Percentiles rank a stretch among this genome's conserved stretches.
Evolutionary conservation across 2,888 invertebrate genomes (phyloP).

Genomic region (Euzetes globulus): DNA sequence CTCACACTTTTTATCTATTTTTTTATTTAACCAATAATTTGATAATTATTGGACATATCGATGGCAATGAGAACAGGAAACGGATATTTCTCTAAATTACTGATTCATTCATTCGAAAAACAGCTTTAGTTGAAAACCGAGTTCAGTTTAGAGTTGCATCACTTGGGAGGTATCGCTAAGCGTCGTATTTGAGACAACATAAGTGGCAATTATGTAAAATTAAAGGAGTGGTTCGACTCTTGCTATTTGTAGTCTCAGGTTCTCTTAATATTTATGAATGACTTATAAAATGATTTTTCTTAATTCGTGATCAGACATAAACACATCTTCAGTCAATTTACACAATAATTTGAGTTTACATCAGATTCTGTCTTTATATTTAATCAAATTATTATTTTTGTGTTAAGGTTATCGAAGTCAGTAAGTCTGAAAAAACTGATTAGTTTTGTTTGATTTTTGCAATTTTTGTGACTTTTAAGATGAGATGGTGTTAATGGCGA

Average conservation of each 20-base stretch:
- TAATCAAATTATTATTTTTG: not conserved
- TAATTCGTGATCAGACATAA: constrained; percentile 8
- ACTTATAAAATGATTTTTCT: constrained; percentile 3
- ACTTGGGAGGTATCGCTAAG: constrained; percentile 6
- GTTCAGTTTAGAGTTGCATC: not conserved
- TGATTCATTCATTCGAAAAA: not conserved
- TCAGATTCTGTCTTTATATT: not conserved
- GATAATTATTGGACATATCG: not conserved
- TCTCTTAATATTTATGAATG: constrained; percentile 2
- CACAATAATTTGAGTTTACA: not conserved
- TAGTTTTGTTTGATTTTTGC: not conserved
- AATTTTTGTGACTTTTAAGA: not conserved
- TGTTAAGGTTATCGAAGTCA: not conserved
- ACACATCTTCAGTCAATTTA: not conserved
- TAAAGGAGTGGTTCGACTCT: constrained; percentile 19
- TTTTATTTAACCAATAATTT: not conserved
- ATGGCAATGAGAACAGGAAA: not conserved
- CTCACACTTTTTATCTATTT: not conserved
- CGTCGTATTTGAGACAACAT: constrained; percentile 17
- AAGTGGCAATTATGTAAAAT: constrained; percentile 22
- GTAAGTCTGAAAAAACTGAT: not conserved
- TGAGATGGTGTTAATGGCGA: not conserved
- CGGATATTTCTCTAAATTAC: not conserved
- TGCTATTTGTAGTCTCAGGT: constrained; percentile 11
- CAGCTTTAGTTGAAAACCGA: not conserved